Percentiles rank a stretch among this genome's conserved stretches.
Conservation (phyloP, 2,797 vertebrate species). For the Parauchenoglanis ngamensis region DNA sequence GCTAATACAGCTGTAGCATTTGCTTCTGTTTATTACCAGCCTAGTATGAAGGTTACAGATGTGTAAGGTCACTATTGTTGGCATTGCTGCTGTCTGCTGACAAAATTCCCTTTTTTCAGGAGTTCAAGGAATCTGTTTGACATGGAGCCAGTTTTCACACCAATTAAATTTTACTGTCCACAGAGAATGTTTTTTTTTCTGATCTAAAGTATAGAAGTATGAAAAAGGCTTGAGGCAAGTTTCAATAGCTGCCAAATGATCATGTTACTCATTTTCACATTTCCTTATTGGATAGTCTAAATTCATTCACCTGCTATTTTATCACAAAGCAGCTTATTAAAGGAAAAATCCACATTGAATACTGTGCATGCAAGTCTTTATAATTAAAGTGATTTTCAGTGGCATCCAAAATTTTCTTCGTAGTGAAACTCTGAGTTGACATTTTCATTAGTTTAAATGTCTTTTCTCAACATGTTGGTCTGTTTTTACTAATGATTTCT, state of each 20-base stretch:
- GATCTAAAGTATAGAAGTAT: background rate
- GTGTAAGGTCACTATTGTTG: background rate
- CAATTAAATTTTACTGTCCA: background rate
- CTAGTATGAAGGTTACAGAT: background rate
- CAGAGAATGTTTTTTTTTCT: background rate
- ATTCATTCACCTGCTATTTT: conserved; percentile 17
- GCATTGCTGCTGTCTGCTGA: background rate
- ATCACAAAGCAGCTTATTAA: conserved; percentile 15
- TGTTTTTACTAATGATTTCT: background rate
- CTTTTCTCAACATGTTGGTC: background rate
- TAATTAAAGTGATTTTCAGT: background rate
- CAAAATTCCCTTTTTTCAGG: conserved; percentile 8
- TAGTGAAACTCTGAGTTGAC: background rate
- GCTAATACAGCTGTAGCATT: background rate
- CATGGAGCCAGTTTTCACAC: conserved; percentile 24
- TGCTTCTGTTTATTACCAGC: background rate
- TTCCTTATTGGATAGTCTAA: conserved; percentile 3
- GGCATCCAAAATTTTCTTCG: background rate
- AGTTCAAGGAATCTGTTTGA: conserved; percentile 11
- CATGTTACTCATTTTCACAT: background rate
- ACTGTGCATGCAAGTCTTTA: background rate
- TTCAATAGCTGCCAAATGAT: conserved; percentile 15
- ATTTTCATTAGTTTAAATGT: background rate
- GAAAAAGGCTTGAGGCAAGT: background rate
- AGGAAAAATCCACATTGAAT: background rate